Conservation (phyloP, 2,797 vertebrate genomes). For the Vultur gryphus region DNA sequence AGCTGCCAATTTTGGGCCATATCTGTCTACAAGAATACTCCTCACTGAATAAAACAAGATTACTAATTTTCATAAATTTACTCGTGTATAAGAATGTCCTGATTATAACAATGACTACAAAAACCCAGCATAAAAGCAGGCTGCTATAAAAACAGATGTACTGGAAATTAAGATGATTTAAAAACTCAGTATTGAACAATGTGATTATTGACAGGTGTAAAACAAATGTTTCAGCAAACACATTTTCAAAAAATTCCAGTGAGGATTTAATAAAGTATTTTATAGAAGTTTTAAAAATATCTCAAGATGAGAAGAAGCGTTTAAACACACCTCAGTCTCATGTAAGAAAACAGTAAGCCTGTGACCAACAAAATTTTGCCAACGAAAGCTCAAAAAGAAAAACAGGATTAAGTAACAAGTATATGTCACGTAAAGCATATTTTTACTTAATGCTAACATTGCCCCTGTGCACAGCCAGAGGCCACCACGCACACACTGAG, state of each 20-base stretch:
- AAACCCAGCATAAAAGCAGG: not conserved
- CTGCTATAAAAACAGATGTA: not conserved
- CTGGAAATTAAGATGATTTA: not conserved
- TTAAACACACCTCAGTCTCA: not conserved
- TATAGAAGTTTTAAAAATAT: not conserved
- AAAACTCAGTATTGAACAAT: not conserved
- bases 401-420: not conserved
- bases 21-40: not conserved
- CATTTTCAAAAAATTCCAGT: not conserved
- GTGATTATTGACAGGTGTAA: not conserved
- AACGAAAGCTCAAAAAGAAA: not conserved
- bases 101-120: not conserved
- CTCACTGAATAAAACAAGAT: not conserved
- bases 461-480: fast-evolving
- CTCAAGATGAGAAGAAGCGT: not conserved
- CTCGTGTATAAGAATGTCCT: not conserved
- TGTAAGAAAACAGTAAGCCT: not conserved
- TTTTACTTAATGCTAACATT: not conserved
- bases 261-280: not conserved
- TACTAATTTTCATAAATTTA: not conserved
- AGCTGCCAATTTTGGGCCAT: not conserved
- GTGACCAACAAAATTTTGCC: not conserved
- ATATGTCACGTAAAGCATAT: not conserved
- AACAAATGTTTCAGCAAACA: not conserved
- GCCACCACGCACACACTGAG: fast-evolving